Base-by-base conservation (phyloP, 2,888 invertebrate genomes). In the Diarsia mendica region DNA sequence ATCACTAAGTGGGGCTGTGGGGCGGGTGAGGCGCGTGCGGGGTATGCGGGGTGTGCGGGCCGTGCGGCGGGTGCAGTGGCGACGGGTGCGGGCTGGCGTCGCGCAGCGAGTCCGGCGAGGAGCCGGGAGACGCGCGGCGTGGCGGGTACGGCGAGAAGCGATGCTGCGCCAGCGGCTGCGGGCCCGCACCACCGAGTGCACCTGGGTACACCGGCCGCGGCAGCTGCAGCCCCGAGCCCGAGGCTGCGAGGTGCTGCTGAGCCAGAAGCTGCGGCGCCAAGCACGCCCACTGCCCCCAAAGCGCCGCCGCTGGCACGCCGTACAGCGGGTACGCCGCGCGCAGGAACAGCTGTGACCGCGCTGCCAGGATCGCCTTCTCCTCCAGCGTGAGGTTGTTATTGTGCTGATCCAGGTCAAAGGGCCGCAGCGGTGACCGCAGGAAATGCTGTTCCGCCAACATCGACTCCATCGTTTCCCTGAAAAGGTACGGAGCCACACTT, bases 381-480 rank as follows among this genome's bases (percentile, higher is more conserved):
- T 98, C 98, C 82, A 98, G 91, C 28, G 98, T 98, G 65, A 98
- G 94, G 87, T 98, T 98, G 90, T 97, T 97, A 89, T 97, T 97
- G 89, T 98, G 97, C 77, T 97, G 97, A 85, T 98, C 98, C 90
- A 98, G 95, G 87, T 97, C 97, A 89, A 98, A 98, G 55, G 98
- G 98, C 69, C 98, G 97, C 87, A 98, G 95, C 4, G 98, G 98
- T 69, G 98, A 97, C 67, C 98, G 97, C 83, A 98, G 96, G 88
- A 98, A 97, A 88, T 98, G 98, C 94, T 98, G 98, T 91, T 98
- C 98, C 63, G 98, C 98, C 89, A 98, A 93, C 98, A 98, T 98
- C 72, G 98, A 98, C 94, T 98, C 98, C 98, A 98, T 98, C 76
- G 98, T 98, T 96, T 98, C 98, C 95, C 98, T 98, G 97, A 87